phyloP scores from a whole-genome alignment of 2,113 vertebrate species.

The Todiramphus saurophagus region DNA sequence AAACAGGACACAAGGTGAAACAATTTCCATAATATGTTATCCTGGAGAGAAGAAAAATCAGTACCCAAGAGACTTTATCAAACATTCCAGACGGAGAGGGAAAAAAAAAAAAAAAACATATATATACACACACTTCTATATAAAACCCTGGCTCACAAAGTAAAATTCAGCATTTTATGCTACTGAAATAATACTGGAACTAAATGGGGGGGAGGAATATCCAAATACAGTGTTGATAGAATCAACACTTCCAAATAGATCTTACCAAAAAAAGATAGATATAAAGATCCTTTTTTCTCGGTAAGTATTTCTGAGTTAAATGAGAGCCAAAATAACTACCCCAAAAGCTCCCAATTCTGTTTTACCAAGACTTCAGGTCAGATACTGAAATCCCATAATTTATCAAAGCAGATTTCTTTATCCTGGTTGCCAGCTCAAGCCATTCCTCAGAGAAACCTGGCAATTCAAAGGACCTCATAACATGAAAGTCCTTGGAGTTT shows the following conservation, averaged over 20 bases:
- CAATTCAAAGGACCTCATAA: not conserved
- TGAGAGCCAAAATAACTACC: not conserved
- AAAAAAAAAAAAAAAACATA: not conserved
- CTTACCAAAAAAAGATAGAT: not conserved
- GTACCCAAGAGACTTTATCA: not conserved
- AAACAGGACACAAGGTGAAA: conserved; percentile 21
- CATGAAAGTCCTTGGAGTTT: not conserved
- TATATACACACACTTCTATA: not conserved
- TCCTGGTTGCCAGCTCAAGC: not conserved
- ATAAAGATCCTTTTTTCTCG: not conserved
- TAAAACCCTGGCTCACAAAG: not conserved
- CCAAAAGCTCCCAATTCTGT: not conserved
- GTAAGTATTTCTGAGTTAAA: not conserved
- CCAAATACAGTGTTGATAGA: not conserved
- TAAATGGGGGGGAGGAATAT: not conserved
- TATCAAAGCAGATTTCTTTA: not conserved
- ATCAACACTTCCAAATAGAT: not conserved
- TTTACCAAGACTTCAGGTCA: not conserved
- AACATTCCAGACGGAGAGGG: not conserved
- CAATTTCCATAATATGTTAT: not conserved
- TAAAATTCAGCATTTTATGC: not conserved
- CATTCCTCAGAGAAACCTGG: not conserved
- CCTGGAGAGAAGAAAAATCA: not conserved
- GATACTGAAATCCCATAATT: not conserved
- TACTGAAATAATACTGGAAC: not conserved